These are phyloP conservation scores for Microcaecilia unicolor DNA, from an alignment of 2,797 vertebrate genomes.

Conservation along the genomic window DNA sequence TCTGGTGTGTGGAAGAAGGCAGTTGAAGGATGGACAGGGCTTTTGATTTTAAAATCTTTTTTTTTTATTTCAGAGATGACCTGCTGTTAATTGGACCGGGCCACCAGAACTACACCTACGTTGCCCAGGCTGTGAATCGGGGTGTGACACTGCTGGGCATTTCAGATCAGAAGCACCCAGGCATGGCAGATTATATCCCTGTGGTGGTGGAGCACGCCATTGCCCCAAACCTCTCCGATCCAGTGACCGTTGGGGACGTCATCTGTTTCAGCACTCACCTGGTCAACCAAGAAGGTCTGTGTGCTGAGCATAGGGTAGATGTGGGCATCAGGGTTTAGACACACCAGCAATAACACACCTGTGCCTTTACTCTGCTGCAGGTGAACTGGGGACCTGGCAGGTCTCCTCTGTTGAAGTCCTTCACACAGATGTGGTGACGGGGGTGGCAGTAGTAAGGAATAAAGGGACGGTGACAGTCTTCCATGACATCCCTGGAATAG, in stretches of 20 bases:
- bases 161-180: constrained; percentile 43
- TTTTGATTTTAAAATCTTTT: no score
- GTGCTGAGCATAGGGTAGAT: background rate
- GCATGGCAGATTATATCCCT: constrained; percentile 49
- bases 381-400: constrained; percentile 40
- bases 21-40: no score
- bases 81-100: constrained; percentile 43
- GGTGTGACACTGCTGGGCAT: constrained; percentile 47
- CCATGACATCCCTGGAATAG: constrained; percentile 41
- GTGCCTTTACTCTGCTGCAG: constrained; percentile 15
- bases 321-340: background rate
- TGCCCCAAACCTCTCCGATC: constrained; percentile 21
- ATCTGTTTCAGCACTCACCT: constrained; percentile 52
- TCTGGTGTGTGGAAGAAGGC: no score
- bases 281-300: constrained; percentile 38
- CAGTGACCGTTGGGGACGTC: constrained; percentile 39
- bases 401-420: constrained; percentile 22
- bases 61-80: constrained; percentile 42
- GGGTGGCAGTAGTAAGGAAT: constrained; percentile 35
- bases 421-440: constrained; percentile 27
- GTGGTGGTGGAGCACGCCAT: constrained; percentile 49
- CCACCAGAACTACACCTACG: constrained; percentile 36
- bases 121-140: constrained; percentile 42
- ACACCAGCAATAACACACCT: no score
- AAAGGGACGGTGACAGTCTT: constrained; percentile 36